Conservation (phyloP, 1,140 invertebrate genomes). For the Calosoma granatense region DNA sequence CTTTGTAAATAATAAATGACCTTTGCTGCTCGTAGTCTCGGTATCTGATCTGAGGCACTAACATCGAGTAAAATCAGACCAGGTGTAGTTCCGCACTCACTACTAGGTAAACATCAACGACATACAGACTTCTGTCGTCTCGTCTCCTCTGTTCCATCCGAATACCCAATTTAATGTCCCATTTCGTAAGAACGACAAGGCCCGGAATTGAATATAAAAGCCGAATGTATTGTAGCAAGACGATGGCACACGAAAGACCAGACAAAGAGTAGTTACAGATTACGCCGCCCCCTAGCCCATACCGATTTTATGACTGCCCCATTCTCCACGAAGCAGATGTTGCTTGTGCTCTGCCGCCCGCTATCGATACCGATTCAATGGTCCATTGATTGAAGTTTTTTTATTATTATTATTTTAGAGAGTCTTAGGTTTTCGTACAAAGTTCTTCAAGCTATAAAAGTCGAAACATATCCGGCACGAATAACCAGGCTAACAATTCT, state of each 20-base stretch:
- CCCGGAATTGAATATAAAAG: conserved; percentile 17
- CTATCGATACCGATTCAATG: conserved; percentile 10
- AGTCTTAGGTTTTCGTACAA: neutral
- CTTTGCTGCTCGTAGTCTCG: too few species aligned
- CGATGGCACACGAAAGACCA: conserved; percentile 10
- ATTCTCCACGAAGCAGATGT: conserved; percentile 11
- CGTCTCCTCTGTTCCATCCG: conserved; percentile 3
- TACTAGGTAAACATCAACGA: conserved; percentile 18
- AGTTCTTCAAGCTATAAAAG: neutral
- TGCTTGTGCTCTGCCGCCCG: conserved; percentile 13
- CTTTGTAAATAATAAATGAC: neutral
- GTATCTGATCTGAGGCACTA: too few species aligned
- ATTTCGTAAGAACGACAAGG: conserved; percentile 9
- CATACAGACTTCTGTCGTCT: neutral
- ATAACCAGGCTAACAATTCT: neutral
- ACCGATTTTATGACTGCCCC: conserved; percentile 16
- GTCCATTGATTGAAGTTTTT: conserved; percentile 14
- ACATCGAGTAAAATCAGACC: conserved; percentile 17
- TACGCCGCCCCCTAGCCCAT: conserved; percentile 12
- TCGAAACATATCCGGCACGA: neutral
- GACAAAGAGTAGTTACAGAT: conserved; percentile 19
- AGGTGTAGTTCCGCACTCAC: conserved; percentile 12
- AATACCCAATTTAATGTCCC: conserved; percentile 11
- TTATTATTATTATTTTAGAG: neutral
- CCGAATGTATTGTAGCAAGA: conserved; percentile 6